These are phyloP conservation scores for Molanna angustata DNA, from an alignment of 2,888 invertebrate genomes.

Conservation along the genomic window DNA sequence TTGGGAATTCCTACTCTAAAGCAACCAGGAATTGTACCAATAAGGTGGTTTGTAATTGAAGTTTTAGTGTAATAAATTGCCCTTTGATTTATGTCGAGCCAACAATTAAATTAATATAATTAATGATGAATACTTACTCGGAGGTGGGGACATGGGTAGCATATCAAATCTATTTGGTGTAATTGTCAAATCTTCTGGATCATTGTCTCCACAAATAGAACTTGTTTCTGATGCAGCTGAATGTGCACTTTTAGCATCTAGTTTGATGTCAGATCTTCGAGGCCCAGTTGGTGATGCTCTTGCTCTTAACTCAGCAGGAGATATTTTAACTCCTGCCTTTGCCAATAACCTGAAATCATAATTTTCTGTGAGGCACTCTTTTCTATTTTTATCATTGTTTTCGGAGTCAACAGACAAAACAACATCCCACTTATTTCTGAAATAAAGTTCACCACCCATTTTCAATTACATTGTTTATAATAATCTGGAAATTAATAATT, in stretches of 20 bases:
- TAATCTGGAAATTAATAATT: no score
- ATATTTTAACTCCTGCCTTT: slow-evolving; percentile 85
- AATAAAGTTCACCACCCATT: no score
- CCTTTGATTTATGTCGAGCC: no score
- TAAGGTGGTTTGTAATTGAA: not conserved
- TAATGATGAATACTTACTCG: slow-evolving; percentile 47
- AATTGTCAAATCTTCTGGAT: slow-evolving; percentile 79
- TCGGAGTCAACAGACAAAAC: no score
- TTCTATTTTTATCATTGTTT: no score
- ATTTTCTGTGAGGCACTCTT: no score
- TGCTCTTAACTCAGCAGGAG: slow-evolving; percentile 78
- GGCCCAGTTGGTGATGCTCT: slow-evolving; percentile 85
- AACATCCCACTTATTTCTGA: no score
- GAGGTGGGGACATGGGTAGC: slow-evolving; percentile 60
- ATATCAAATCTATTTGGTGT: slow-evolving; percentile 56
- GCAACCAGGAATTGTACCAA: not conserved
- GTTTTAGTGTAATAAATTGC: not conserved
- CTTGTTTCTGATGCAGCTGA: slow-evolving; percentile 71
- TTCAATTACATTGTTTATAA: no score
- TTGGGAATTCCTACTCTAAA: not conserved
- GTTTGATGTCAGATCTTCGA: slow-evolving; percentile 69
- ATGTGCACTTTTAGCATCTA: slow-evolving; percentile 69
- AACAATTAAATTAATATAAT: not conserved
- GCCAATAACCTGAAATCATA: slow-evolving; percentile 63
- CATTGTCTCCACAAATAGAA: slow-evolving; percentile 75